phyloP scores from a whole-genome alignment of 2,888 invertebrate genomes.

The Trachelus stipa region DNA sequence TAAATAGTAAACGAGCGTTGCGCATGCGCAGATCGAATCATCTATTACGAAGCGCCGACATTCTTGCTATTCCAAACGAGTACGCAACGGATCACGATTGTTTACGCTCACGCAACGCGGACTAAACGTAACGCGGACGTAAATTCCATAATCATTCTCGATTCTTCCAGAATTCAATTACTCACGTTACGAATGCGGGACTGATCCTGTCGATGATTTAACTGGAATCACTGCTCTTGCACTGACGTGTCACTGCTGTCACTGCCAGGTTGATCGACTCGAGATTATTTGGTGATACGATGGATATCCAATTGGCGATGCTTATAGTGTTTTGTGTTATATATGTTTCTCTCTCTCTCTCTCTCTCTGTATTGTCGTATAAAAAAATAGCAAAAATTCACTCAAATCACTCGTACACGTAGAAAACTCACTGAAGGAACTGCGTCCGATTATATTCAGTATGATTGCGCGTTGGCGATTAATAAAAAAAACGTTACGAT shows the following conservation, averaged over 20 bases:
- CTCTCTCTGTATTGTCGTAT: neutral
- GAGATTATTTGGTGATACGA: neutral
- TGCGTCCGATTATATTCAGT: neutral
- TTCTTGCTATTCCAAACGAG: neutral
- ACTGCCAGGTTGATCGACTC: neutral
- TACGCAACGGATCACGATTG: neutral
- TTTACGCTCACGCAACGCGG: neutral
- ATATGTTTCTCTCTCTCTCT: neutral
- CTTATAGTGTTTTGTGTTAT: neutral
- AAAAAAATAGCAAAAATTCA: conserved; percentile 9
- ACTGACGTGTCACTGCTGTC: neutral
- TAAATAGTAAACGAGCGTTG: neutral
- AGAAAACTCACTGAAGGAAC: conserved; percentile 8
- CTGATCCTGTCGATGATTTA: neutral
- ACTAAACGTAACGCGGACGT: neutral
- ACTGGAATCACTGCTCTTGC: neutral
- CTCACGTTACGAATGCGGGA: neutral
- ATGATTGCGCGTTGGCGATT: neutral
- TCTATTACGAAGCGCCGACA: conserved; percentile 2
- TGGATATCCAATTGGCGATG: neutral
- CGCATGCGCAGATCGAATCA: neutral
- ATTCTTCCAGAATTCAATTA: neutral
- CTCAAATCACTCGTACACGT: conserved; percentile 7
- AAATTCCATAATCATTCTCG: neutral
- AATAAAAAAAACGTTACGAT: neutral